phyloP scores from a whole-genome alignment of 2,797 vertebrate genomes.

The Urosaurus nigricauda region DNA sequence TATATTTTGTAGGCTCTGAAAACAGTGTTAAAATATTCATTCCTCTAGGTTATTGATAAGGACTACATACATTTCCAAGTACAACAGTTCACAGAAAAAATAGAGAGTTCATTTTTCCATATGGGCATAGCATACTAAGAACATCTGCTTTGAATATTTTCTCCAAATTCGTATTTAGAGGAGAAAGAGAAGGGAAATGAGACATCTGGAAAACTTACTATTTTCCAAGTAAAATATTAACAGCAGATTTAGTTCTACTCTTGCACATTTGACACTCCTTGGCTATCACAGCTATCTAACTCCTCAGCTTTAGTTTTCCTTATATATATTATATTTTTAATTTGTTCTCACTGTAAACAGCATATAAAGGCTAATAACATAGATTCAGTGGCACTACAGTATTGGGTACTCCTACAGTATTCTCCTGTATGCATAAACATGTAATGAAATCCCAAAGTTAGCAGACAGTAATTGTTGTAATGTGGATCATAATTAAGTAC shows the following conservation, averaged over 20 bases:
- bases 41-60: neutral
- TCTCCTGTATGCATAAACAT: too few relatives aligned
- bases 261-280: neutral
- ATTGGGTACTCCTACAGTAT: neutral
- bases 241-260: neutral
- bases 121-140: neutral
- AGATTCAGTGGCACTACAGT: neutral
- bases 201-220: neutral
- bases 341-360: neutral
- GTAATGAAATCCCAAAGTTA: neutral
- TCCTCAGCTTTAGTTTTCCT: neutral
- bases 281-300: neutral
- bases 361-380: neutral
- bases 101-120: neutral
- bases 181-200: neutral
- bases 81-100: neutral
- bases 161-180: neutral
- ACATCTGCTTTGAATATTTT: constrained; percentile 12
- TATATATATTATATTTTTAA: neutral
- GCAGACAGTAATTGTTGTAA: neutral
- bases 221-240: constrained; percentile 11
- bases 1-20: neutral
- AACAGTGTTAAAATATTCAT: constrained; percentile 3
- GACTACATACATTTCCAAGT: neutral
- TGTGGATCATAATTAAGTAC: constrained; percentile 24